Percentiles rank a stretch among this genome's conserved stretches.
Conservation (phyloP, 2,888 invertebrate genomes). For the Trissoscelio sp. region DNA sequence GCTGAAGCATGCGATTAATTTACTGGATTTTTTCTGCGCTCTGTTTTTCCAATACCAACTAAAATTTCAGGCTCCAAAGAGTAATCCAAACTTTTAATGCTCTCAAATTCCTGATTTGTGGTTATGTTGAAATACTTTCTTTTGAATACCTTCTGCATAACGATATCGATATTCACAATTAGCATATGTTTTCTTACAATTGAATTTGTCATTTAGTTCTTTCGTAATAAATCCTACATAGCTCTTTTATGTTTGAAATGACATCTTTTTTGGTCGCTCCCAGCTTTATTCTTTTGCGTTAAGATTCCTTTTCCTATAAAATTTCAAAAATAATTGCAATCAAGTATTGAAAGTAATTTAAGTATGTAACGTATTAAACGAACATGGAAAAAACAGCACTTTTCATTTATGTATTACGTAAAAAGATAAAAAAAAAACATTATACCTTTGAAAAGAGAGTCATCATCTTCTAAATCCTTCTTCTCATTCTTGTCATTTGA, state of each 20-base stretch:
- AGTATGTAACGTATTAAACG: no score
- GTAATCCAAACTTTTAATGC: constrained; percentile 26
- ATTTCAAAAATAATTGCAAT: no score
- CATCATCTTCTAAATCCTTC: no score
- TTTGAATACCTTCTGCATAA: not conserved
- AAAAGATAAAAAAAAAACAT: no score
- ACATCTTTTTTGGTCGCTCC: no score
- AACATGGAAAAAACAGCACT: no score
- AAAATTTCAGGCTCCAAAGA: constrained; percentile 9
- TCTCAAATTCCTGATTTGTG: constrained; percentile 2
- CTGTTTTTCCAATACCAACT: constrained; percentile 12
- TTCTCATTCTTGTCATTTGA: no score
- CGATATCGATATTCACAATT: not conserved
- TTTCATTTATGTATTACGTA: no score
- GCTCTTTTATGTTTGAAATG: not conserved
- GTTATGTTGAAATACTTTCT: constrained; percentile 18
- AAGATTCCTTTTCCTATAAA: no score
- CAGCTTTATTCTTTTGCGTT: no score
- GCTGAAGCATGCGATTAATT: not conserved
- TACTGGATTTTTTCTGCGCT: not conserved
- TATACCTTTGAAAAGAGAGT: no score
- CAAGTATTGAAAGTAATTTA: no score
- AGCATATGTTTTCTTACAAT: not conserved
- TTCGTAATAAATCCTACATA: constrained; percentile 9
- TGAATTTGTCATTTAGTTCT: constrained; percentile 17